Conservation (phyloP, 2,888 invertebrate species). For the Onthophagus sagittarius region DNA sequence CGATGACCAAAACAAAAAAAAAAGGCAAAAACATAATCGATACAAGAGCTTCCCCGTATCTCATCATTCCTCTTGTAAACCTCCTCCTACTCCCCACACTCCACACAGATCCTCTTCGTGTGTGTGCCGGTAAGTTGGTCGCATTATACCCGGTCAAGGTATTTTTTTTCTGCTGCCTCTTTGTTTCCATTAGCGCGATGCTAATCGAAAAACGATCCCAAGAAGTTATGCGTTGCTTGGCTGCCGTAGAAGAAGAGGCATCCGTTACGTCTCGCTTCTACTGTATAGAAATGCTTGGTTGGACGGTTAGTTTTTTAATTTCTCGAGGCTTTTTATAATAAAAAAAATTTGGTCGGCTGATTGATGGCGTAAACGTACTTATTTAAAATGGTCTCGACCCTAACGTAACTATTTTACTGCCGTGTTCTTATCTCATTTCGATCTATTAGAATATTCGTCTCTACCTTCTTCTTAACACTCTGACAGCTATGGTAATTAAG, state of each 20-base stretch:
- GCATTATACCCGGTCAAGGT: background rate
- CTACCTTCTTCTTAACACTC: background rate
- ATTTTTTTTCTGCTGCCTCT: background rate
- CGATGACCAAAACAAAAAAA: background rate
- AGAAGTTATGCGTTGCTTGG: background rate
- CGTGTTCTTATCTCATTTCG: background rate
- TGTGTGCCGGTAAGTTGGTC: background rate
- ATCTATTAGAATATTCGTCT: background rate
- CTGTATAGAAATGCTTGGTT: background rate
- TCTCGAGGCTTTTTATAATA: background rate
- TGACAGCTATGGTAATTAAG: background rate
- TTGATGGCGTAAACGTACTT: background rate
- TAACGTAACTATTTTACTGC: background rate
- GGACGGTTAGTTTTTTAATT: background rate
- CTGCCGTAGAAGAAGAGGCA: background rate
- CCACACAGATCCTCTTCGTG: background rate
- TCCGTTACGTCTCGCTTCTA: background rate
- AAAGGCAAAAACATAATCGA: background rate
- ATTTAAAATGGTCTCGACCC: background rate
- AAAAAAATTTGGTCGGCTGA: background rate
- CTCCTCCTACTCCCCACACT: background rate
- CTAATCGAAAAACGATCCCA: background rate
- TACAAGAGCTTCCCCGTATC: background rate
- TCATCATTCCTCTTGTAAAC: background rate
- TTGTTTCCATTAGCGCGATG: constrained; percentile 7